Conservation (phyloP, 2,113 vertebrate genomes). For the Herpetotheres cachinnans region DNA sequence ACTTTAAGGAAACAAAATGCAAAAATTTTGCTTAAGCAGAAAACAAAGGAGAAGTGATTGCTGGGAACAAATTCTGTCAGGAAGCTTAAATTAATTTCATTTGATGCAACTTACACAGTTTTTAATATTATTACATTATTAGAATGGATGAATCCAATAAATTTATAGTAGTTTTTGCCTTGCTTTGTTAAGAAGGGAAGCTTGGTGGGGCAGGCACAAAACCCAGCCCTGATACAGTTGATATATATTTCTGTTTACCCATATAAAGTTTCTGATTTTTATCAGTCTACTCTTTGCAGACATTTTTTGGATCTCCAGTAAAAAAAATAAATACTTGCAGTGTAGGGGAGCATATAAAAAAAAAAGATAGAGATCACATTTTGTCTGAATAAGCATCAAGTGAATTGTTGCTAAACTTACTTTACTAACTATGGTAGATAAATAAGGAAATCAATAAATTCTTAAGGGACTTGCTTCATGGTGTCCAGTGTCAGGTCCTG, state of each 20-base stretch:
- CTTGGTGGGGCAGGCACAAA: background rate
- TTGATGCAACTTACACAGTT: background rate
- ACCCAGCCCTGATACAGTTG: rapidly evolving
- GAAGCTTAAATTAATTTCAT: background rate
- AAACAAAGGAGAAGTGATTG: background rate
- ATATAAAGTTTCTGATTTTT: background rate
- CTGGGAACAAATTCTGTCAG: background rate
- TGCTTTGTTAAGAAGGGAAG: background rate
- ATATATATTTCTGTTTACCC: background rate
- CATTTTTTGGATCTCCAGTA: background rate
- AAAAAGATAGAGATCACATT: background rate
- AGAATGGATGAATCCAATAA: background rate
- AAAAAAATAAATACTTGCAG: background rate
- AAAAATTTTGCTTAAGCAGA: background rate
- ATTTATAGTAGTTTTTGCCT: background rate
- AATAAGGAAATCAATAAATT: background rate
- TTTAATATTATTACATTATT: background rate
- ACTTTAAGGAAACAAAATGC: background rate
- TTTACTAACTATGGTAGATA: background rate
- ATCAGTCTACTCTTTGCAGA: background rate
- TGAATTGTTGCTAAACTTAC: background rate
- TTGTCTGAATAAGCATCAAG: background rate
- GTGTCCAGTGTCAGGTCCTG: background rate
- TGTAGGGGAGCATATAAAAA: background rate
- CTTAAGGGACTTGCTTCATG: background rate